Conservation (phyloP, 2,888 invertebrate genomes). For the Elaeidobius kamerunicus region DNA sequence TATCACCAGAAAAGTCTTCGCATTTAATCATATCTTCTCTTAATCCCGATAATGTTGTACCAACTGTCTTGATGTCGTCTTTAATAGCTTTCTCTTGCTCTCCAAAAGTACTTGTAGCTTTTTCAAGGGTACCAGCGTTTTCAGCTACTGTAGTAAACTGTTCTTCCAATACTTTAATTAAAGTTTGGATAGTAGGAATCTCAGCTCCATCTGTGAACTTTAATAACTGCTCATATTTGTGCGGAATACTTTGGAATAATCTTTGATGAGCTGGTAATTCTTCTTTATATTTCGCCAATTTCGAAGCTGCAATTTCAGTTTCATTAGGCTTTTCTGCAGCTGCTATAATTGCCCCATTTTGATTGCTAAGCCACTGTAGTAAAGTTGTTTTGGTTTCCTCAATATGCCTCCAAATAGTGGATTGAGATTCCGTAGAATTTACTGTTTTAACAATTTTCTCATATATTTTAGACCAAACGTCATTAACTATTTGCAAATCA, state of each 20-base stretch:
- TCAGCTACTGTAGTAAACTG: constrained; percentile 74
- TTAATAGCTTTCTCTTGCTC: constrained; percentile 72
- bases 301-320: constrained; percentile 74
- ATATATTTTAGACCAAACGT: constrained; percentile 68
- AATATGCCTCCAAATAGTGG: constrained; percentile 91
- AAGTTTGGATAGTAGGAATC: constrained; percentile 64
- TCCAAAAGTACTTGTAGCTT: constrained; percentile 68
- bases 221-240: constrained; percentile 76
- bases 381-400: constrained; percentile 82
- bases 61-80: constrained; percentile 66
- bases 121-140: constrained; percentile 71
- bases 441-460: constrained; percentile 69
- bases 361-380: constrained; percentile 79
- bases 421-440: constrained; percentile 82
- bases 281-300: constrained; percentile 78
- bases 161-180: constrained; percentile 66
- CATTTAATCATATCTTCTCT: constrained; percentile 84
- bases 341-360: constrained; percentile 71
- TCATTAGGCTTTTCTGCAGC: constrained; percentile 76
- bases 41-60: constrained; percentile 67
- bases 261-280: constrained; percentile 78
- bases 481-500: constrained; percentile 61
- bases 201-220: constrained; percentile 71
- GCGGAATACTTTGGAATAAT: constrained; percentile 71
- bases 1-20: constrained; percentile 86